Evolutionary conservation across 1,140 invertebrate genomes (phyloP).

Genomic region (Wasmannia auropunctata): DNA sequence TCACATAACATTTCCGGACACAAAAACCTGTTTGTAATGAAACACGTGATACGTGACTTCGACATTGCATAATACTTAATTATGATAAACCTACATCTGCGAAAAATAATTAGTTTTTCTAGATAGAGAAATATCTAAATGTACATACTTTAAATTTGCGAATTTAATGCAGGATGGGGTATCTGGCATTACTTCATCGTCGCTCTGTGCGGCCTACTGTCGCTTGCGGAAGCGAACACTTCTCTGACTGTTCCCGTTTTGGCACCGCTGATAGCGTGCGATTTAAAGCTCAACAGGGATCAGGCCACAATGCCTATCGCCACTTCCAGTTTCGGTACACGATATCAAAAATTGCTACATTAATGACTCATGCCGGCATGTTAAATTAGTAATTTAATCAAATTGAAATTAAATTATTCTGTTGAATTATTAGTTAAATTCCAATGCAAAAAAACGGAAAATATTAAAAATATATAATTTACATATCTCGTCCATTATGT

Average conservation of each 20-base stretch:
- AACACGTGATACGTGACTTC: neutral
- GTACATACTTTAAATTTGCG: neutral
- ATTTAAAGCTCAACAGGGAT: constrained; percentile 62
- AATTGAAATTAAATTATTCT: neutral
- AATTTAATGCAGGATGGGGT: constrained; percentile 73
- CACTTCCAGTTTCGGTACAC: constrained; percentile 69
- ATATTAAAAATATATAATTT: constrained; percentile 1
- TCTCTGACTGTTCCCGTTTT: constrained; percentile 64
- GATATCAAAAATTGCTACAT: neutral
- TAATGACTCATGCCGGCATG: neutral
- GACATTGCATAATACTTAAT: neutral
- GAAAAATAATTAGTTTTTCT: neutral
- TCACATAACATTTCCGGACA: neutral
- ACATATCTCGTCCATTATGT: neutral
- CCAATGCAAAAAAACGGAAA: neutral
- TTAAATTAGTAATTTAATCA: neutral
- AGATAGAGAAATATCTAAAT: neutral
- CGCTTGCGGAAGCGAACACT: constrained; percentile 71
- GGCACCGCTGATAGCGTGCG: constrained; percentile 71
- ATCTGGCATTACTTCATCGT: constrained; percentile 71
- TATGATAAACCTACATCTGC: neutral
- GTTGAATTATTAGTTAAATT: neutral
- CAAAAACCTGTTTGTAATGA: neutral
- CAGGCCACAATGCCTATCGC: constrained; percentile 63
- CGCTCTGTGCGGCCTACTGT: constrained; percentile 70